Conservation (phyloP, 2,113 vertebrate species). For the Edolisoma coerulescens region DNA sequence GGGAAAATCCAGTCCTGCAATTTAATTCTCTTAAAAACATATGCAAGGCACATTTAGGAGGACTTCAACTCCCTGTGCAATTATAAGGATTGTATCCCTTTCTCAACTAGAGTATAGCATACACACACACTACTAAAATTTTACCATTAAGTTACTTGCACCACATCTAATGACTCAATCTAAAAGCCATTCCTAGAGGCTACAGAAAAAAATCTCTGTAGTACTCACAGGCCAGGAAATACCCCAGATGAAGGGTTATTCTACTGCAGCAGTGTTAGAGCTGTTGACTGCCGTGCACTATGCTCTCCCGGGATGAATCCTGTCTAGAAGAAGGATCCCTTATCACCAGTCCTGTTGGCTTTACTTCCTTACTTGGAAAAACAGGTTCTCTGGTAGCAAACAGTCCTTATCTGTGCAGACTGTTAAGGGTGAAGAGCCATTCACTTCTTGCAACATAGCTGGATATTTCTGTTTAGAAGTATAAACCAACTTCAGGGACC, state of each 20-base stretch:
- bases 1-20: not conserved
- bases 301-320: not conserved
- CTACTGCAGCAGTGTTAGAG: not conserved
- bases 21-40: not conserved
- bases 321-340: not conserved
- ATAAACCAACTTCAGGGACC: constrained; percentile 26
- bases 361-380: not conserved
- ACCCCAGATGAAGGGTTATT: not conserved
- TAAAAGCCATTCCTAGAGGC: not conserved
- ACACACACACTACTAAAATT: not conserved
- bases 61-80: not conserved
- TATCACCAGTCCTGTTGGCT: not conserved
- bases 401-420: not conserved
- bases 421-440: not conserved
- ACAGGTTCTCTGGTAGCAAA: not conserved
- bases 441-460: constrained; percentile 19
- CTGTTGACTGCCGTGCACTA: not conserved
- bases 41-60: constrained; percentile 19
- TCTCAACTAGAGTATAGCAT: not conserved
- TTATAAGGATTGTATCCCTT: not conserved
- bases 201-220: not conserved
- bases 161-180: not conserved
- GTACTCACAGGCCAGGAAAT: constrained; percentile 40
- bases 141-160: not conserved
- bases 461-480: not conserved